These are phyloP conservation scores for Oryctes rhinoceros DNA, from an alignment of 1,140 invertebrate genomes.

Conservation along the genomic window DNA sequence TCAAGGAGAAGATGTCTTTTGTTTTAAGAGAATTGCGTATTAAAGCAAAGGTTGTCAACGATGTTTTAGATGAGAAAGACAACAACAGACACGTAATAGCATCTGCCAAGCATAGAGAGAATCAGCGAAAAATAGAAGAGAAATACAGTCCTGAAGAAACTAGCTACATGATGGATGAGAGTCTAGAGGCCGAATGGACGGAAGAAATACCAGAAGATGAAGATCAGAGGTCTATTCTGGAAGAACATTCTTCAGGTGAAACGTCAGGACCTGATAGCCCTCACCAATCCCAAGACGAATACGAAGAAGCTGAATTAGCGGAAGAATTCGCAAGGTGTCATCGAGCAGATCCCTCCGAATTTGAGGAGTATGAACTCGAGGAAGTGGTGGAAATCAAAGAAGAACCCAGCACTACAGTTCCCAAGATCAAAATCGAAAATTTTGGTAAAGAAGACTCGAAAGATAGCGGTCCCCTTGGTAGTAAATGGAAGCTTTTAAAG, in stretches of 20 bases:
- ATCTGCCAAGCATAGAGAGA: constrained; percentile 60
- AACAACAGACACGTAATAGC: constrained; percentile 59
- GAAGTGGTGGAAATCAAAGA: constrained; percentile 54
- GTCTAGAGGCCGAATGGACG: constrained; percentile 59
- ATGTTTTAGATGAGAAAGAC: constrained; percentile 55
- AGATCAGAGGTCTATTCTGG: constrained; percentile 55
- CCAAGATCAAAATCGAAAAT: constrained; percentile 66
- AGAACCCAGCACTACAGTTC: constrained; percentile 56
- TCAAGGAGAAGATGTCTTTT: constrained; percentile 81
- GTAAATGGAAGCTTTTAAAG: constrained; percentile 90
- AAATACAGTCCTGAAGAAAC: constrained; percentile 22
- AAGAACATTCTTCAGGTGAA: constrained; percentile 76
- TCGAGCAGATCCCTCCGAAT: constrained; percentile 58
- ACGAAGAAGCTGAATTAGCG: constrained; percentile 65
- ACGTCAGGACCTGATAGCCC: constrained; percentile 89
- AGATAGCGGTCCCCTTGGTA: constrained; percentile 71
- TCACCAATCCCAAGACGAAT: constrained; percentile 74
- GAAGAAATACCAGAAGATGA: constrained; percentile 60
- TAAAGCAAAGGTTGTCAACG: constrained; percentile 67
- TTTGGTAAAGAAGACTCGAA: constrained; percentile 62
- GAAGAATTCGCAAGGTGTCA: constrained; percentile 59
- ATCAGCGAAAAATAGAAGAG: constrained; percentile 55
- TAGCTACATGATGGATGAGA: constrained; percentile 55
- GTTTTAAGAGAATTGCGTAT: constrained; percentile 77
- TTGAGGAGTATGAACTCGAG: constrained; percentile 51